Percentiles rank a stretch among this genome's conserved stretches.
phyloP scores from a whole-genome alignment of 2,888 invertebrate genomes.

The Pegoplata infirma region DNA sequence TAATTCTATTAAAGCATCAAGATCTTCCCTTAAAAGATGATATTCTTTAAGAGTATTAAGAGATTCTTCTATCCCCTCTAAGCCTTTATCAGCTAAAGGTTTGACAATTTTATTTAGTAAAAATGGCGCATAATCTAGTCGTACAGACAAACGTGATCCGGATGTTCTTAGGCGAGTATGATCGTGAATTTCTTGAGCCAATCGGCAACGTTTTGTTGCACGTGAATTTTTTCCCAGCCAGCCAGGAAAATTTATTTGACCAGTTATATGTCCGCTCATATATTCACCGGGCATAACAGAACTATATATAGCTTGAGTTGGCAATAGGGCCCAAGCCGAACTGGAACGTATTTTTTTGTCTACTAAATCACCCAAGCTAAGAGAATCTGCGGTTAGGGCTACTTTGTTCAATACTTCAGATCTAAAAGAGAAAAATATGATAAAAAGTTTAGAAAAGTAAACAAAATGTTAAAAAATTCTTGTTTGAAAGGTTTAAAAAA shows the following conservation, averaged over 20 bases:
- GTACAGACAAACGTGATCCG: constrained; percentile 89
- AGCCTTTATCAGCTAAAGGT: constrained; percentile 85
- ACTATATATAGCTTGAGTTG: constrained; percentile 91
- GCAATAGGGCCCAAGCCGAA: constrained; percentile 92
- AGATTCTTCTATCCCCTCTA: constrained; percentile 85
- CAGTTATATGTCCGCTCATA: constrained; percentile 88
- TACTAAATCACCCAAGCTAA: constrained; percentile 91
- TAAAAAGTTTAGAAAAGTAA: no score
- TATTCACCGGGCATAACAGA: constrained; percentile 93
- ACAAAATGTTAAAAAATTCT: no score
- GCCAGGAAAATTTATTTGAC: constrained; percentile 92
- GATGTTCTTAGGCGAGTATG: constrained; percentile 91
- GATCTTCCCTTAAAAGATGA: constrained; percentile 92
- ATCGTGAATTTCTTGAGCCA: constrained; percentile 90
- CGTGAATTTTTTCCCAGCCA: constrained; percentile 98
- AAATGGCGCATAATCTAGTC: constrained; percentile 91
- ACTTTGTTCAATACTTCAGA: constrained; percentile 83
- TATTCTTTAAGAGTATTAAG: constrained; percentile 89
- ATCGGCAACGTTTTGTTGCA: constrained; percentile 87
- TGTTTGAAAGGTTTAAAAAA: no score
- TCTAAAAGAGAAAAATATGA: no score
- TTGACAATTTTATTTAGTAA: constrained; percentile 86
- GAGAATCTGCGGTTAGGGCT: constrained; percentile 89
- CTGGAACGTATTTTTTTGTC: constrained; percentile 88
- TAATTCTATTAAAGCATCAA: constrained; percentile 92